phyloP scores from a whole-genome alignment of 2,797 vertebrate species.

The Nyctalus aviator region DNA sequence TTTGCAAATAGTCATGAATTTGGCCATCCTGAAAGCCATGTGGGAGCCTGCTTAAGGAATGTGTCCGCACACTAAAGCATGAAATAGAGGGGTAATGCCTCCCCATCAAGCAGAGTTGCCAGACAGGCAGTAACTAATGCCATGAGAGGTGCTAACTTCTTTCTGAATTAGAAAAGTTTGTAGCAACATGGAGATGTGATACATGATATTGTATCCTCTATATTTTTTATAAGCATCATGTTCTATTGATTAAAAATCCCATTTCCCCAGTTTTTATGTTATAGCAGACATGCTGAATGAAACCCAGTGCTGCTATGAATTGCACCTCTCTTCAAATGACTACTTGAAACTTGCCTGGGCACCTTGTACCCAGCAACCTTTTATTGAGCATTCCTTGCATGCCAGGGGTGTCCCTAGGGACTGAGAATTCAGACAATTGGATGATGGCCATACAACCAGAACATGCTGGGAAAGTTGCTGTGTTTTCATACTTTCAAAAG shows the following conservation, averaged over 20 bases:
- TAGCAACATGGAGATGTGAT: background rate
- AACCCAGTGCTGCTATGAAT: background rate
- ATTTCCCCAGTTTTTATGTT: background rate
- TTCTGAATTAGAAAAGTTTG: constrained; percentile 15
- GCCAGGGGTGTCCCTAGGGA: background rate
- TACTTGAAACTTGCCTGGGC: background rate
- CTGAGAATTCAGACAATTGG: background rate
- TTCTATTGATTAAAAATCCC: constrained; percentile 16
- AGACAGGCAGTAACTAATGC: background rate
- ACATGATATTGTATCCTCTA: background rate
- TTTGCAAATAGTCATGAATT: constrained; percentile 58
- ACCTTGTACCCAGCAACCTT: background rate
- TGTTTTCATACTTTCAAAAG: background rate
- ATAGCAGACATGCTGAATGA: background rate
- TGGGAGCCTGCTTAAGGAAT: background rate
- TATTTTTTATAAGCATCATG: background rate
- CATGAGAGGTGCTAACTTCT: background rate
- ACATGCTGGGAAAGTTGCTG: fast-evolving
- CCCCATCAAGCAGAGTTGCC: background rate
- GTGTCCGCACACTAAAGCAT: background rate
- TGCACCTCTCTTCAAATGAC: background rate
- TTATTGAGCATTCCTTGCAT: background rate
- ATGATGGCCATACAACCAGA: fast-evolving
- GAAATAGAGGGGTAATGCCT: background rate
- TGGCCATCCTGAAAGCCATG: constrained; percentile 47